Base-by-base conservation (phyloP, 2,888 invertebrate genomes). In the Folsomia candida region DNA sequence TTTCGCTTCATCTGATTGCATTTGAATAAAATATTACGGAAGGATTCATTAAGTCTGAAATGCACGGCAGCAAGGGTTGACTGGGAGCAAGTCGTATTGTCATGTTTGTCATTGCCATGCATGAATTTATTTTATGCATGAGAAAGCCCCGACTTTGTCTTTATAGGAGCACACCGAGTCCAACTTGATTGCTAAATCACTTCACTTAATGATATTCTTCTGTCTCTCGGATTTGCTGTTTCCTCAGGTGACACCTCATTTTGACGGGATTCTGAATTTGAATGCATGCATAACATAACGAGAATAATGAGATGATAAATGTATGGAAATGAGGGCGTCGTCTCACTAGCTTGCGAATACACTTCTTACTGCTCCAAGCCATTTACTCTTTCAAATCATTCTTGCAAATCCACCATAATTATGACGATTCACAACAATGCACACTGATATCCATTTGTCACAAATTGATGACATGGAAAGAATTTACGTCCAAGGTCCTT, bases 91-190 rank as follows among this genome's bases (percentile, higher is more conserved):
- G 54, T 6, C 6, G 54, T 20, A 22, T 54, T 6, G 18, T 20
- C n/a, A n/a, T n/a, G n/a, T 14, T 54, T 54, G 54, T 54, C 60
- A 60, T 61, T 61, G 28, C 28, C 20, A 61, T 61, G 14, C 28
- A 61, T 61, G 61, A 26, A 61, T 61, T 26, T 61, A 61, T 61
- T 61, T 61, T 27, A 61, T 61, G 61, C 61, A 61, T 61, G 61
- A 28, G 28, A 61, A 28, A 60, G 4, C 28, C 28, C 28, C 28
- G 20, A 28, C 28, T 54, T 54, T 54, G 54, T 54, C 54, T 54
- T 54, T 54, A 37, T 54, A n/a, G n/a, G 54, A 22, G 4, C 4
- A 54, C n/a, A 54, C n/a, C 11, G n/a, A 60, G 27, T 60, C 60
- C 9, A 28, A 61, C 18, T 61, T 61, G 61, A 28, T 61, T 61